Base-by-base conservation (phyloP, 1,140 invertebrate species). In the Bicyclus anynana region DNA sequence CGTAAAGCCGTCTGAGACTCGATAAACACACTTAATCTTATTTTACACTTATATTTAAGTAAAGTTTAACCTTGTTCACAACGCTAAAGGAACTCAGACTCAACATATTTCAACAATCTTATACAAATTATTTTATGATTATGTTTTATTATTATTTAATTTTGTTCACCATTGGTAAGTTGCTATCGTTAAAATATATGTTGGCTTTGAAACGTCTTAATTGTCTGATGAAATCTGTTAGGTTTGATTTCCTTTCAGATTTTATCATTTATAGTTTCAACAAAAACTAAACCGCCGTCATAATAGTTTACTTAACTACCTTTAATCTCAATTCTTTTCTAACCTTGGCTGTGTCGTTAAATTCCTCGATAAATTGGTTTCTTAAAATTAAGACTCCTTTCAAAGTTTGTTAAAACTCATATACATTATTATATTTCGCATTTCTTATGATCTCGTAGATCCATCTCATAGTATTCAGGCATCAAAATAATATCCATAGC, bases 1-100 rank as follows among this genome's bases (percentile, higher is more conserved):
- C 20, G 51, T 56, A 60, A 49, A 49, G 20, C 33, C 47, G 55
- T 49, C 57, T 59, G 51, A 56, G 35, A 50, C 52, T 54, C 46
- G 52, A 59, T 53, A 60, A 60, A 60, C 46, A 60, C n/a, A 50
- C 13, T 54, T 35, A 35, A 60, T 60, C 26, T 60, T 53, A 54
- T 50, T 54, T 60, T 44, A 33, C 13, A 23, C 13, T 44, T 65
- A 48, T 40, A 40, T 40, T 17, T 16, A 40, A 17, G 4, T 40
- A 40, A 40, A 40, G 10, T 7, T 16, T 40, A 16, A 40, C 37
- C 16, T 40, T 40, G 37, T 17, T 37, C 12, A 37, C 33, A 14
- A 27, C 10, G 4, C 10, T 27, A 27, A 27, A n/a, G n/a, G n/a
- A n/a, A n/a, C 26, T 27, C 4, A 27, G 10, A 27, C 26, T 2